Evolutionary conservation across 2,113 vertebrate species (phyloP).

Genomic region (Brachypodius melanocephalos): DNA sequence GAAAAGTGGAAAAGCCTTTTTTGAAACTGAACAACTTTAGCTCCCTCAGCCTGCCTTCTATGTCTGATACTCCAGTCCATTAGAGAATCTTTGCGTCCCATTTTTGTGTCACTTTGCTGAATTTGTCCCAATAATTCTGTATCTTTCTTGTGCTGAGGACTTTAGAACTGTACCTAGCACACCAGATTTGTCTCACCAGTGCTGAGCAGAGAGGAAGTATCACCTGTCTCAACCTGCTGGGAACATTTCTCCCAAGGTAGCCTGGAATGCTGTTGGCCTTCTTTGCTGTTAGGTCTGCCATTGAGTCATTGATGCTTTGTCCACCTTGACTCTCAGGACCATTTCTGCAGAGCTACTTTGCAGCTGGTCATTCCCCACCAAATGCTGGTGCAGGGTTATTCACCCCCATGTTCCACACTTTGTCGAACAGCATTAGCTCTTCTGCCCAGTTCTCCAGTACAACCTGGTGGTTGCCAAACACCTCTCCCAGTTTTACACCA

Average conservation of each 20-base stretch:
- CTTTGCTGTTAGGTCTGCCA: not conserved
- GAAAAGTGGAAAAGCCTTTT: not conserved
- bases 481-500: not conserved
- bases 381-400: accelerated
- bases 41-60: not conserved
- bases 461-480: not conserved
- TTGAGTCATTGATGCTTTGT: not conserved
- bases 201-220: not conserved
- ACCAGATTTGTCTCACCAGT: not conserved
- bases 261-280: not conserved
- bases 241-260: not conserved
- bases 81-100: not conserved
- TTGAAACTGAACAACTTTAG: not conserved
- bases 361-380: not conserved
- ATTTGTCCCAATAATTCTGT: not conserved
- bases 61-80: not conserved
- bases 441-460: not conserved
- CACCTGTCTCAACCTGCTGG: not conserved
- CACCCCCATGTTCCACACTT: not conserved
- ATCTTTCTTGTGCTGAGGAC: not conserved
- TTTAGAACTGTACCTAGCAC: not conserved
- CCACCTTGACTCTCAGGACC: not conserved
- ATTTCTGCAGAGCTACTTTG: not conserved
- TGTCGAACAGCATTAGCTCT: accelerated
- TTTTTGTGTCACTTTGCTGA: not conserved